Evolutionary conservation across 2,113 vertebrate species (phyloP).

Genomic region (Corythornis madagascariensis): DNA sequence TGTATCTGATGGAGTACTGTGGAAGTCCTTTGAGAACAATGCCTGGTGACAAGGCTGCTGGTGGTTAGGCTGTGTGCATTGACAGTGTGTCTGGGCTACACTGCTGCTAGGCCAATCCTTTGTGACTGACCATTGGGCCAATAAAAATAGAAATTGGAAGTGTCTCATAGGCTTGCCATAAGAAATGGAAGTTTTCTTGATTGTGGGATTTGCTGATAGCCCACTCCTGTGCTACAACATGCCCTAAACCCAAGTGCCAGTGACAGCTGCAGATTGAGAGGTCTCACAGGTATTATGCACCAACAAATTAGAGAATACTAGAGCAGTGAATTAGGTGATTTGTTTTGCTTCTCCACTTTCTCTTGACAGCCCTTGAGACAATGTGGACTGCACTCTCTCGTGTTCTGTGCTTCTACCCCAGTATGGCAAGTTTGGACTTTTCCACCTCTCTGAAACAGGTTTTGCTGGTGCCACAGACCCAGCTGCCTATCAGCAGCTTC

Average conservation of each 20-base stretch:
- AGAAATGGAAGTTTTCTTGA: neutral
- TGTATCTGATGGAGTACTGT: neutral
- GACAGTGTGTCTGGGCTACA: conserved; percentile 39
- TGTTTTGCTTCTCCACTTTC: neutral
- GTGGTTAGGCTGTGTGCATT: conserved; percentile 54
- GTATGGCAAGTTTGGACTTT: neutral
- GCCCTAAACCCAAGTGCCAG: conserved; percentile 23
- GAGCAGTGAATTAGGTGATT: neutral
- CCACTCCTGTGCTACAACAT: neutral
- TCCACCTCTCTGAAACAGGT: neutral
- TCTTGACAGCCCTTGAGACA: neutral
- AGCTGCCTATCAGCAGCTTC: neutral
- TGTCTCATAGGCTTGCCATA: conserved; percentile 30
- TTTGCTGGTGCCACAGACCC: neutral
- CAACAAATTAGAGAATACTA: neutral
- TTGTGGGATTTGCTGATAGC: neutral
- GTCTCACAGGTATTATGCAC: conserved; percentile 8
- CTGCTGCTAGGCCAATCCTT: conserved; percentile 23
- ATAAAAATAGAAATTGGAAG: conserved; percentile 35
- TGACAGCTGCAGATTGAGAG: neutral
- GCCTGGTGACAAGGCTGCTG: conserved; percentile 39
- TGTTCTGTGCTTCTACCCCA: neutral
- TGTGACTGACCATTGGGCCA: conserved; percentile 36
- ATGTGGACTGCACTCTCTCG: neutral
- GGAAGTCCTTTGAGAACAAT: conserved; percentile 18